A percentile compares a stretch with the other conserved stretches of the same genome.
These are phyloP conservation scores for Abrostola tripartita DNA, from an alignment of 2,888 invertebrate species.

Conservation along the genomic window DNA sequence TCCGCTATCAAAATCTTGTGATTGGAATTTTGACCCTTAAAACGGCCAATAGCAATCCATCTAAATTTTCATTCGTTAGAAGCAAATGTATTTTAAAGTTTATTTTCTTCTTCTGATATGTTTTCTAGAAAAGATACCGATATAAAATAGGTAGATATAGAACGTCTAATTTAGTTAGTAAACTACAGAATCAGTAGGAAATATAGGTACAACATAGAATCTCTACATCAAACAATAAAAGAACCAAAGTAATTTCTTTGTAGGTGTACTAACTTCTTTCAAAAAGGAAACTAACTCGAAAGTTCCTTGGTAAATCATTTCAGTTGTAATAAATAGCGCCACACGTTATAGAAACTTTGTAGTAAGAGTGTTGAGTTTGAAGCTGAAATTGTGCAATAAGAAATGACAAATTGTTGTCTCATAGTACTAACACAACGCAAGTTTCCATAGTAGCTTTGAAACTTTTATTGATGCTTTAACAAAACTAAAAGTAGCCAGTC, in stretches of 20 bases:
- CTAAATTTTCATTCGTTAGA: no score
- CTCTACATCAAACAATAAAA: conserved; percentile 8
- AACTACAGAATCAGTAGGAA: neutral
- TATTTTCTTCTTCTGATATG: no score
- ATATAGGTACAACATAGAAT: neutral
- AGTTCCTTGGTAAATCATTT: conserved; percentile 42
- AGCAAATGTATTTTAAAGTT: no score
- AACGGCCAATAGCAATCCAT: no score
- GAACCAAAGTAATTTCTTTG: conserved; percentile 33
- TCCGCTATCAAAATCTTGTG: no score
- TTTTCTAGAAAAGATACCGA: no score
- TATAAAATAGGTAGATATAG: no score
- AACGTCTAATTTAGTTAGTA: neutral
- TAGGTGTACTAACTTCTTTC: conserved; percentile 15
- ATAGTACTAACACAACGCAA: conserved; percentile 2
- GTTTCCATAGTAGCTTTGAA: neutral
- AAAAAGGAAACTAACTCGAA: conserved; percentile 22
- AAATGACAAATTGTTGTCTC: conserved; percentile 37
- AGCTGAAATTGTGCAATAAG: conserved; percentile 36
- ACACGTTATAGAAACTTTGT: conserved; percentile 41
- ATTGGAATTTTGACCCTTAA: no score
- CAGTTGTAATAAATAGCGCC: conserved; percentile 46
- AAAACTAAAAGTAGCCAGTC: neutral
- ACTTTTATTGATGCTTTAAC: conserved; percentile 4
- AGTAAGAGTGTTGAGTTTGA: conserved; percentile 47